Conservation (phyloP, 2,797 vertebrate species). For the Macroramphosus scolopax region DNA sequence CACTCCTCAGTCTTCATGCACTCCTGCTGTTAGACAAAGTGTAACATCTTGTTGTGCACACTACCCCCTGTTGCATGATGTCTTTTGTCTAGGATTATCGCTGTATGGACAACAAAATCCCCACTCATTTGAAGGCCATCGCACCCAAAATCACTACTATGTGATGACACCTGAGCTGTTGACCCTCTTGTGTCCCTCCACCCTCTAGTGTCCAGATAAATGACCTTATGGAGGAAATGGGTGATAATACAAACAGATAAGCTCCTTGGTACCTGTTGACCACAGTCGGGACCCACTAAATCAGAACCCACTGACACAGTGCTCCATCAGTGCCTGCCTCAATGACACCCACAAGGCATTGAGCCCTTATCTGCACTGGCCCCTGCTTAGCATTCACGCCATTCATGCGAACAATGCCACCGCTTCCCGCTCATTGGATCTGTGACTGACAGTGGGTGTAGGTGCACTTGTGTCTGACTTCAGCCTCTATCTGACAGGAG, state of each 20-base stretch:
- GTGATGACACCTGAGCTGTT: conserved; percentile 66
- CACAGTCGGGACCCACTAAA: conserved; percentile 73
- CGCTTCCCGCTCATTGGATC: conserved; percentile 75
- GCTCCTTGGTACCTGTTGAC: conserved; percentile 71
- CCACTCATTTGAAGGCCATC: conserved; percentile 15
- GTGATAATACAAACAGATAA: conserved; percentile 82
- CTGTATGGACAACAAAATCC: conserved; percentile 38
- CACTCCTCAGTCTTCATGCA: conserved; percentile 12
- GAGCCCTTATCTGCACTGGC: conserved; percentile 78
- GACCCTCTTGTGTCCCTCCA: conserved; percentile 69
- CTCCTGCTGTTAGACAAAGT: conserved; percentile 34
- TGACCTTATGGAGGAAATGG: conserved; percentile 77
- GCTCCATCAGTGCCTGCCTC: conserved; percentile 75
- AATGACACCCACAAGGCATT: conserved; percentile 75
- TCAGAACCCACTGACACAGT: conserved; percentile 71
- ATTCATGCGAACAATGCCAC: conserved; percentile 80
- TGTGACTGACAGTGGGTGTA: conserved; percentile 83
- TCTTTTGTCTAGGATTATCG: too few species aligned
- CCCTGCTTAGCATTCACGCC: conserved; percentile 81
- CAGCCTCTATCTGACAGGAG: conserved; percentile 67
- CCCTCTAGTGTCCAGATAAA: conserved; percentile 65
- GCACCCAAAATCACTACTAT: conserved; percentile 38
- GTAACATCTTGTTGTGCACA: conserved; percentile 15
- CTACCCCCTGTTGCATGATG: too few species aligned
- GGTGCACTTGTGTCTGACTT: conserved; percentile 80